phyloP scores from a whole-genome alignment of 2,888 invertebrate genomes.

The Trachelus troglodyta region DNA sequence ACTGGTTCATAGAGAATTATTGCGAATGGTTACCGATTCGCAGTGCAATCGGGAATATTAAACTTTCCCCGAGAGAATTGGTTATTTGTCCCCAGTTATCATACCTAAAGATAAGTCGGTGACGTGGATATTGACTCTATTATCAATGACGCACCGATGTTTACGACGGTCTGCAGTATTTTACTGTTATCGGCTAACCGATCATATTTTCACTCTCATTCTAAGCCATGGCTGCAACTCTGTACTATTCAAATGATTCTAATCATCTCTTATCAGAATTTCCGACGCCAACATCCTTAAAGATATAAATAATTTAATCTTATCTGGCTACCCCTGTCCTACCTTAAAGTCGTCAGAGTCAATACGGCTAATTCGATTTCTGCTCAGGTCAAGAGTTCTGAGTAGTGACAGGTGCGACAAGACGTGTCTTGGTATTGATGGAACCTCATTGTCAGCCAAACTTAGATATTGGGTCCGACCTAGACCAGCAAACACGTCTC shows the following conservation, averaged over 20 bases:
- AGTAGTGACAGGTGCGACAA: slow-evolving; percentile 81
- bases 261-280: neutral
- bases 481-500: slow-evolving; percentile 80
- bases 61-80: neutral
- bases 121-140: slow-evolving; percentile 1
- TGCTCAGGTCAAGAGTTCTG: slow-evolving; percentile 83
- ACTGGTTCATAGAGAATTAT: neutral
- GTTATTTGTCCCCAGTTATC: neutral
- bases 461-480: slow-evolving; percentile 81
- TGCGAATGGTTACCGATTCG: neutral
- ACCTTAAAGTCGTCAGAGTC: slow-evolving; percentile 82
- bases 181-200: neutral
- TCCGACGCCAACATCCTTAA: neutral
- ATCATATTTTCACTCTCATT: neutral
- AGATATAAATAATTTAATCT: neutral
- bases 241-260: neutral
- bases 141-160: slow-evolving; percentile 7
- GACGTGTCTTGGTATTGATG: slow-evolving; percentile 81
- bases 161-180: neutral
- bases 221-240: neutral
- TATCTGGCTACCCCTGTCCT: slow-evolving; percentile 37
- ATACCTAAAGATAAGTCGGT: neutral
- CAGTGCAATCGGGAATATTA: neutral
- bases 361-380: slow-evolving; percentile 81
- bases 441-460: slow-evolving; percentile 82